These are phyloP conservation scores for Solen grandis DNA, from an alignment of 1,140 invertebrate genomes.

Conservation along the genomic window DNA sequence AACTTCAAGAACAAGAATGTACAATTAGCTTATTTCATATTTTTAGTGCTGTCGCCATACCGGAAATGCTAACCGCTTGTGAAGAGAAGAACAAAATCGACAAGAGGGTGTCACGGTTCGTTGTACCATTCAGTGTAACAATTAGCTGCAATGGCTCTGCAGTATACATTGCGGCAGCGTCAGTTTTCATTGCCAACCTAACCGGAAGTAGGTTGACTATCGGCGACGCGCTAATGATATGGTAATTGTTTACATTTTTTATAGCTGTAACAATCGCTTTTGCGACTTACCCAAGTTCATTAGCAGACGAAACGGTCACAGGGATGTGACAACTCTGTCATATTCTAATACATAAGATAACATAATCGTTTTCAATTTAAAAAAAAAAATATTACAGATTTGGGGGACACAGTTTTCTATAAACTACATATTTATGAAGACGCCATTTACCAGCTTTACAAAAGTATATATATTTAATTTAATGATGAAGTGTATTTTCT, in stretches of 20 bases:
- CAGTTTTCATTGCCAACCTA: constrained; percentile 96
- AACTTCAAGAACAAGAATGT: too few species aligned
- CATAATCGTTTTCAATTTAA: not conserved
- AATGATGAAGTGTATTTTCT: too few species aligned
- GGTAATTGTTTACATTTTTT: constrained; percentile 84
- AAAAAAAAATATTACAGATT: too few species aligned
- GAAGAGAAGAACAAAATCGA: constrained; percentile 63
- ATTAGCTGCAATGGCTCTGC: constrained; percentile 98
- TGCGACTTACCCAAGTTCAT: too few species aligned
- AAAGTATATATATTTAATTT: too few species aligned
- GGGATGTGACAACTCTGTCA: not conserved
- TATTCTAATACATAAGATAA: not conserved
- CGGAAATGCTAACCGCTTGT: constrained; percentile 66
- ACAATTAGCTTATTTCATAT: constrained; percentile 1
- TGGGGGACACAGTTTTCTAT: too few species aligned
- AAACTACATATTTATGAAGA: too few species aligned
- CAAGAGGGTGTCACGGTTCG: constrained; percentile 84
- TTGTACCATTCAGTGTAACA: constrained; percentile 94
- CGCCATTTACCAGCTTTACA: too few species aligned
- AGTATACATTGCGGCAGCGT: constrained; percentile 92
- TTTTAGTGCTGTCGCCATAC: constrained; percentile 71
- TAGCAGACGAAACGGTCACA: not conserved
- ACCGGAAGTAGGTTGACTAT: constrained; percentile 89
- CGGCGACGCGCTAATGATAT: constrained; percentile 69
- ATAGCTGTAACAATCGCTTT: too few species aligned